Conservation (phyloP, 2,888 invertebrate genomes). For the Fragum fragum region DNA sequence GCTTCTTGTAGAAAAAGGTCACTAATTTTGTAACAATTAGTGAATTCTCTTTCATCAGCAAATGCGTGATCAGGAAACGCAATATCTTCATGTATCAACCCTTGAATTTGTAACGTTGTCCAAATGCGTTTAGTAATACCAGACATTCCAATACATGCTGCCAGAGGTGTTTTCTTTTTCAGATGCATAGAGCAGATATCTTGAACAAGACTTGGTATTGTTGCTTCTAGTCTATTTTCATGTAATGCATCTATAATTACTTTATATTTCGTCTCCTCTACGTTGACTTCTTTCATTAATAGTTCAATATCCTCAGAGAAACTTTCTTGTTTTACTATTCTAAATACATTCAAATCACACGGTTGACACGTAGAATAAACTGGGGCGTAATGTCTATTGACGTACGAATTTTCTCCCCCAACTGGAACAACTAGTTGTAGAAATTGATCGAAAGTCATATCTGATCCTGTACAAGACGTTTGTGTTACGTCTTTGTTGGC, state of each 20-base stretch:
- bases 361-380: slow-evolving; percentile 36
- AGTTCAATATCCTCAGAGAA: slow-evolving; percentile 48
- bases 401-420: background rate
- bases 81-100: background rate
- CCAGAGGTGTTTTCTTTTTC: background rate
- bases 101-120: slow-evolving; percentile 9
- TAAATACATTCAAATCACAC: slow-evolving; percentile 32
- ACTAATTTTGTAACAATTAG: background rate
- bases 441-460: background rate
- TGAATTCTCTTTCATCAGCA: background rate
- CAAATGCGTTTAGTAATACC: background rate
- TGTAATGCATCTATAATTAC: background rate
- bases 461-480: background rate
- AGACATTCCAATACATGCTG: background rate
- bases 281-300: background rate
- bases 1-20: background rate
- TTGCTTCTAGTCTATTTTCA: background rate
- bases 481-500: background rate
- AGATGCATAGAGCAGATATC: background rate
- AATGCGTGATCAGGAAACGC: background rate
- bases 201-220: background rate
- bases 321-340: slow-evolving; percentile 46
- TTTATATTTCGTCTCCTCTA: background rate
- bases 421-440: background rate
- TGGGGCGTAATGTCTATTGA: slow-evolving; percentile 47